Conservation (phyloP, 2,797 vertebrate species). For the Mormyrus hasselquistii region DNA sequence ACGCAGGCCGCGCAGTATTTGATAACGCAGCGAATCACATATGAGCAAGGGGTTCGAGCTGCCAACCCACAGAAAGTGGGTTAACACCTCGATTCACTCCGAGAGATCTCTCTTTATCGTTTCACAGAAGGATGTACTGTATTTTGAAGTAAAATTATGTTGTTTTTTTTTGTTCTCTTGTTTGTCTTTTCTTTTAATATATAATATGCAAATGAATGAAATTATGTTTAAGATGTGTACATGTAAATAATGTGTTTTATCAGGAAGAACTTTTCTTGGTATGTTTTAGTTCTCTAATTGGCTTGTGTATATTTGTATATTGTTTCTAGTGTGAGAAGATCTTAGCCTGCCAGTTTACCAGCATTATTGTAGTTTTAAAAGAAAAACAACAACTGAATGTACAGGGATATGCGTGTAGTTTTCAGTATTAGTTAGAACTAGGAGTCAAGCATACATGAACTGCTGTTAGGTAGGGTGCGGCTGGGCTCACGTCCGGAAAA, state of each 20-base stretch:
- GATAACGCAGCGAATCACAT: conserved; percentile 81
- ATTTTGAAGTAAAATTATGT: conserved; percentile 84
- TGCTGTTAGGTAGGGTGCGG: conserved; percentile 78
- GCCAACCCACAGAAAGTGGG: conserved; percentile 81
- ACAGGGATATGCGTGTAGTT: conserved; percentile 80
- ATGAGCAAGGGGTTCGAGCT: conserved; percentile 80
- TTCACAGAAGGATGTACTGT: conserved; percentile 86
- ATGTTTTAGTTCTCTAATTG: conserved; percentile 79
- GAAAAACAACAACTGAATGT: conserved; percentile 65
- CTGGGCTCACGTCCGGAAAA: conserved; percentile 75
- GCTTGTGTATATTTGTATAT: conserved; percentile 83
- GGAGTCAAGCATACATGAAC: conserved; percentile 75
- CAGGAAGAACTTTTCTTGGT: conserved; percentile 74
- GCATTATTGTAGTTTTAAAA: conserved; percentile 81
- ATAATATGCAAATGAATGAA: conserved; percentile 87
- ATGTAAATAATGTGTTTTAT: conserved; percentile 86
- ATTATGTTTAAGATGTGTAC: conserved; percentile 84
- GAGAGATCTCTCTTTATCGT: conserved; percentile 72
- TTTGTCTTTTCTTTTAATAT: conserved; percentile 76
- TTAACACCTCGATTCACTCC: conserved; percentile 60
- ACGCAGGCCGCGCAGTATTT: conserved; percentile 80
- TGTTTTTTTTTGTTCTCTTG: conserved; percentile 60
- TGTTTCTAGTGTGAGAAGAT: conserved; percentile 79
- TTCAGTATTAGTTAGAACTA: conserved; percentile 77
- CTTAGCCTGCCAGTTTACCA: conserved; percentile 87